Evolutionary conservation across 2,797 vertebrate genomes (phyloP).

Genomic region (Malurus splendens): DNA sequence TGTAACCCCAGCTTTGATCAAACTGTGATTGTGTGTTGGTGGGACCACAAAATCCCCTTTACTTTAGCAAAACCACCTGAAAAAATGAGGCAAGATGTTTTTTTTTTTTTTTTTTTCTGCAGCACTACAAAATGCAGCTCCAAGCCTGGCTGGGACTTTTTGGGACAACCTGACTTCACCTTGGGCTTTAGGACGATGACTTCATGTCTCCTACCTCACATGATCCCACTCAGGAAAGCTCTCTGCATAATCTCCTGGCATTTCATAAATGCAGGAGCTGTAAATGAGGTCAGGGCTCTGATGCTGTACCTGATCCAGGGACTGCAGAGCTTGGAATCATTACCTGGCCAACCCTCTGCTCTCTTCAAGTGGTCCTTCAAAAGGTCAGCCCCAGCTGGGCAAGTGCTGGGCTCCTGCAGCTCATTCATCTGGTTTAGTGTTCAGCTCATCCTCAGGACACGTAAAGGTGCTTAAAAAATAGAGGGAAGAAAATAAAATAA

Average conservation of each 20-base stretch:
- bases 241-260: conserved; percentile 15
- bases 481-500: background rate
- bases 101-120: background rate
- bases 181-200: conserved; percentile 11
- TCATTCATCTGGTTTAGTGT: background rate
- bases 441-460: background rate
- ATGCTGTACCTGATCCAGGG: background rate
- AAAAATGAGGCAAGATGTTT: background rate
- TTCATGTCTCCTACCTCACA: background rate
- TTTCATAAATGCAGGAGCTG: background rate
- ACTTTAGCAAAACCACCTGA: background rate
- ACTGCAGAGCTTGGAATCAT: conserved; percentile 8
- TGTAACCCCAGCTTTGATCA: background rate
- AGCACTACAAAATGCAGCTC: background rate
- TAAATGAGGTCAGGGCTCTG: conserved; percentile 18
- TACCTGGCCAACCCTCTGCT: background rate
- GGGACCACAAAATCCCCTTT: background rate
- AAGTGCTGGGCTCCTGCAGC: background rate
- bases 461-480: background rate
- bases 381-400: background rate
- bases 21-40: background rate
- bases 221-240: background rate
- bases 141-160: background rate
- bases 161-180: background rate
- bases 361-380: background rate